Conservation (phyloP, 2,888 invertebrate species). For the Uropetala carovei region DNA sequence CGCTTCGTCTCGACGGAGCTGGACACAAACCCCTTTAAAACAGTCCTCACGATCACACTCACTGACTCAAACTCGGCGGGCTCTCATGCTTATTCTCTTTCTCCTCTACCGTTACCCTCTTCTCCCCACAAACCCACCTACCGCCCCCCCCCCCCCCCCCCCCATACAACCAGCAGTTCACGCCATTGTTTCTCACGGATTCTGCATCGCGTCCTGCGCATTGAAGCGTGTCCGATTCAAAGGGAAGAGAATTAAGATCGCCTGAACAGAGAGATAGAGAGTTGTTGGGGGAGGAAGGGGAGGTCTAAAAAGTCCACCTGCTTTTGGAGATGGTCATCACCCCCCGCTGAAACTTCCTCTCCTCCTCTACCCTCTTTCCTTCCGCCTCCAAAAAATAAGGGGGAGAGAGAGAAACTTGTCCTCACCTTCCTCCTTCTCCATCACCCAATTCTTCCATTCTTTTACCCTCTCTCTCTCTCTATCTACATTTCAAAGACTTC, state of each 20-base stretch:
- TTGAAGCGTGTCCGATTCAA: conserved; percentile 1
- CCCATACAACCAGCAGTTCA: neutral
- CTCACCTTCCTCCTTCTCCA: neutral
- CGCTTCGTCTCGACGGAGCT: no score
- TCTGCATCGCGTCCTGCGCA: conserved; percentile 1
- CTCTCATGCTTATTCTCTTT: no score
- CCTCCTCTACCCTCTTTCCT: no score
- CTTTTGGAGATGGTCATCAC: neutral
- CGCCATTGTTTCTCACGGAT: neutral
- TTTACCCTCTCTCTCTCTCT: neutral
- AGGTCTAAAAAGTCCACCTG: neutral
- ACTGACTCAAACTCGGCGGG: no score
- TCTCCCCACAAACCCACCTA: no score
- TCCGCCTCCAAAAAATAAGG: no score
- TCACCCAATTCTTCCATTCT: neutral
- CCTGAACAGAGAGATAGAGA: neutral
- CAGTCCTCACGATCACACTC: no score
- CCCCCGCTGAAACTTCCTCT: no score
- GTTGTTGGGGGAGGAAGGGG: neutral
- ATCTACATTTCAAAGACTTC: neutral
- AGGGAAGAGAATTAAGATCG: conserved; percentile 28
- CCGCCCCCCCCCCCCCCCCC: no score
- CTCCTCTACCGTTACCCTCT: no score
- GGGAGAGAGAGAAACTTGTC: neutral
- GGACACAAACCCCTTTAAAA: no score